Percentiles rank a stretch among this genome's conserved stretches.
Evolutionary conservation across 2,797 vertebrate genomes (phyloP).

Genomic region (Leptodactylus fallax): DNA sequence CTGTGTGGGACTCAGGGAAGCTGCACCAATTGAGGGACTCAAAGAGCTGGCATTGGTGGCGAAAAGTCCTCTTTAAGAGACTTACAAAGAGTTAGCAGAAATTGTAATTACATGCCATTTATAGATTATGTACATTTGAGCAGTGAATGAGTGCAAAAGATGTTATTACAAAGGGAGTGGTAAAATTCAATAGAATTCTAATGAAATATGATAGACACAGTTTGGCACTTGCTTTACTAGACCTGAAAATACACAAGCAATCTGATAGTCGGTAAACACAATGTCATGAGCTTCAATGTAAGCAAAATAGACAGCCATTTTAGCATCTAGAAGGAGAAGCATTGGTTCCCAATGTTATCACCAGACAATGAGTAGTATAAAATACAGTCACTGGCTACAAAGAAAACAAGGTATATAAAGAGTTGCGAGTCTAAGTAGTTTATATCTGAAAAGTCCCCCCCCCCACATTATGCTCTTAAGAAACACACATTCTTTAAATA

Average conservation of each 20-base stretch:
- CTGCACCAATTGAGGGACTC: too few relatives aligned
- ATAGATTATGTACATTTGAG: not conserved
- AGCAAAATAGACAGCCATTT: not conserved
- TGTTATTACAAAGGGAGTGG: constrained; percentile 22
- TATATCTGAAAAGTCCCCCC: too few relatives aligned
- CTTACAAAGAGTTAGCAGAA: not conserved
- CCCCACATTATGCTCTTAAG: not conserved
- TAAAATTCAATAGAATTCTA: not conserved
- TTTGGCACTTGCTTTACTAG: not conserved
- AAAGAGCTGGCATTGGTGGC: too few relatives aligned
- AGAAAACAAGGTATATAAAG: not conserved
- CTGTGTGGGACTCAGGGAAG: too few relatives aligned
- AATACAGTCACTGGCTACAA: not conserved
- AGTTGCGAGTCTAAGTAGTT: not conserved
- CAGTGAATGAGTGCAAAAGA: not conserved
- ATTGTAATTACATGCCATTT: not conserved
- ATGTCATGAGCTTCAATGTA: not conserved
- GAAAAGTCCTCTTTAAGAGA: too few relatives aligned
- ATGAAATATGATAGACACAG: constrained; percentile 5
- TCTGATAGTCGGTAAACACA: not conserved
- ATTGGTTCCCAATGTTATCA: not conserved
- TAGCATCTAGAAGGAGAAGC: not conserved
- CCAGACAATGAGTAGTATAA: not conserved
- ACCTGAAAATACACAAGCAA: constrained; percentile 9
- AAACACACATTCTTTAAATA: not conserved